Evolutionary conservation across 2,888 invertebrate genomes (phyloP), one percentile per base, ranked within the genome.

Genomic region (Morpho helenor): DNA sequence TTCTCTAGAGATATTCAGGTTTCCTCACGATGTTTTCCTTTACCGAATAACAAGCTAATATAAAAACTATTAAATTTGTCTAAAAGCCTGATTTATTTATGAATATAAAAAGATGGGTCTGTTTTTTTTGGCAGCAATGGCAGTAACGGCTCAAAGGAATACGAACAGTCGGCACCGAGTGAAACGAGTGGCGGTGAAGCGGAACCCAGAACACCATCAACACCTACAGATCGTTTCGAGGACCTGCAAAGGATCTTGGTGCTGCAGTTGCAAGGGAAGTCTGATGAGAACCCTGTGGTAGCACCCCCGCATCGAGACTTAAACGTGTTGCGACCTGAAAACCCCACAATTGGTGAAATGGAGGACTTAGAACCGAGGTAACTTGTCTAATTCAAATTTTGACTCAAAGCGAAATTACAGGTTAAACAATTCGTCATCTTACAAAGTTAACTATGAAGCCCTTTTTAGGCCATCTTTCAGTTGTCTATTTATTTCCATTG

Each of bases 331-430:
- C 79, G 90, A 56, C 85, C 89, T 2, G 92, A 93, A 62, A 95
- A 95, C 79, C 96, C 95, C 0, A 94, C 93, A 4, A 89, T 96
- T 60, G 94, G 92, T 0, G 93, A 95, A 69, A 82, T 96, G 80
- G 93, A 94, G 73, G 93, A 92, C 49, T 73, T 92, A 61, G 91
- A 91, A 68, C 83, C 91, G 8, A 91, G 91, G 94, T 93, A 69
- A 47, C n/a, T 31, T 31, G 3, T 5, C 5, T 31, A 31, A 31
- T 31, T 31, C 5, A 31, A 31, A 31, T 31, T 31, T 31, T 31
- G 3, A 31, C 31, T 31, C 5, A 5, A 5, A 31, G 5, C 5
- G 3, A 31, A 31, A 31, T 16, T 16, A 16, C 16, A 16, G 16
- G 16, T 16, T 16, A 16, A 16, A 16, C 16, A 16, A 16, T 16